Evolutionary conservation across 2,888 invertebrate species (phyloP).

Genomic region (Drosophila paranaensis): DNA sequence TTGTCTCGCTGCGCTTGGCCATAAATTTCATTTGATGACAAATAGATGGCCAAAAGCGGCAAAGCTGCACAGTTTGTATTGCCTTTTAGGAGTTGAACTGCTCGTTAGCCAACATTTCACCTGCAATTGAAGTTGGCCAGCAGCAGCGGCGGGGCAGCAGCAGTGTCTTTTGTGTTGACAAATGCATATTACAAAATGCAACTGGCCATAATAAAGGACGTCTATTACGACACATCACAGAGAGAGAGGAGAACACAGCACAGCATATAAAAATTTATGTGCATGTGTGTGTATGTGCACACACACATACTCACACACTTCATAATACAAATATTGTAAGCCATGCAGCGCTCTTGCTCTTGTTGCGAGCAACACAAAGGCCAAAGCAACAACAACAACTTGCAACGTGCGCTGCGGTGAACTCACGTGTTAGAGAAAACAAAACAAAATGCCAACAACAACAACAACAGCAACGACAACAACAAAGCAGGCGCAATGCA

Average conservation of each 20-base stretch:
- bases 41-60: slow-evolving; percentile 39
- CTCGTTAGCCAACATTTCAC: slow-evolving; percentile 61
- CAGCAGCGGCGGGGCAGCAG: slow-evolving; percentile 12
- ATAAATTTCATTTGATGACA: slow-evolving; percentile 48
- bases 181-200: slow-evolving; percentile 73
- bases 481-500: slow-evolving; percentile 69
- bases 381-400: slow-evolving; percentile 52
- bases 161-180: slow-evolving; percentile 67
- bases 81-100: slow-evolving; percentile 41
- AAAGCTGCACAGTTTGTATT: slow-evolving; percentile 22
- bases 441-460: slow-evolving; percentile 53
- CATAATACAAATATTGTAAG: slow-evolving; percentile 72
- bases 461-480: neutral
- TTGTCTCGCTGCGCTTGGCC: slow-evolving; percentile 36
- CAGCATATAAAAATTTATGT: slow-evolving; percentile 11
- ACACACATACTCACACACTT: slow-evolving; percentile 31
- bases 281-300: neutral
- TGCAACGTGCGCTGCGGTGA: slow-evolving; percentile 70
- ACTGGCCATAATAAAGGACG: slow-evolving; percentile 72
- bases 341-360: slow-evolving; percentile 67
- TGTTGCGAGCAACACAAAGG: slow-evolving; percentile 63
- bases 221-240: slow-evolving; percentile 62
- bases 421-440: slow-evolving; percentile 69
- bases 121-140: slow-evolving; percentile 42
- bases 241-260: slow-evolving; percentile 12